Evolutionary conservation across 2,797 vertebrate genomes (phyloP).

Genomic region (Ammospiza maritima): DNA sequence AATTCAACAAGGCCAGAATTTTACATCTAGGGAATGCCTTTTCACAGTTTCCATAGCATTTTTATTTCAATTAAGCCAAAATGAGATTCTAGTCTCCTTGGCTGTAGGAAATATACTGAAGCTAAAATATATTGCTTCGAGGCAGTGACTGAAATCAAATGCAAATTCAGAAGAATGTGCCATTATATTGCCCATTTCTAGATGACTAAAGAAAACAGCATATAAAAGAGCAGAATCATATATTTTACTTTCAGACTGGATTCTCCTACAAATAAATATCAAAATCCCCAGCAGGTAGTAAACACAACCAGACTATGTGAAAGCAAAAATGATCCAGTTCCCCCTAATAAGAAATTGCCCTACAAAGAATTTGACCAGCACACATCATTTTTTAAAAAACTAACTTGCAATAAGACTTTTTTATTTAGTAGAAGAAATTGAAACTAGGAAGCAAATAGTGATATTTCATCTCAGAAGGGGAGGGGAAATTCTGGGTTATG

Average conservation of each 20-base stretch:
- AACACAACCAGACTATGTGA: neutral
- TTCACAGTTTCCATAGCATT: neutral
- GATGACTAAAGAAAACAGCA: neutral
- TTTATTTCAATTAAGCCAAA: slow-evolving; percentile 3
- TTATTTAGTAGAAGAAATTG: neutral
- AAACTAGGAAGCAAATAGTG: neutral
- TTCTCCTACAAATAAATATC: neutral
- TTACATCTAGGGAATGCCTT: neutral
- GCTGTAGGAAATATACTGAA: neutral
- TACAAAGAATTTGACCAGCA: neutral
- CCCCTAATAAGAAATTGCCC: neutral
- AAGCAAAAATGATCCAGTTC: neutral
- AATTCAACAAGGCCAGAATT: neutral
- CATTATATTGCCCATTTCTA: neutral
- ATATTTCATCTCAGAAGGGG: neutral
- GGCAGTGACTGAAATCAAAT: neutral
- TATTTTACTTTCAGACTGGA: neutral
- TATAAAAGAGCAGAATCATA: neutral
- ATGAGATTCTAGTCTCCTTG: neutral
- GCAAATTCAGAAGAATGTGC: neutral
- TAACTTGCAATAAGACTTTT: neutral
- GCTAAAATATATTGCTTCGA: neutral
- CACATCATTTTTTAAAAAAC: neutral
- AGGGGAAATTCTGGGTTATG: neutral
- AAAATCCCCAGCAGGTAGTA: neutral